Percentiles rank a stretch among this genome's conserved stretches.
phyloP scores from a whole-genome alignment of 2,888 invertebrate genomes.

The Tinea semifulvella region DNA sequence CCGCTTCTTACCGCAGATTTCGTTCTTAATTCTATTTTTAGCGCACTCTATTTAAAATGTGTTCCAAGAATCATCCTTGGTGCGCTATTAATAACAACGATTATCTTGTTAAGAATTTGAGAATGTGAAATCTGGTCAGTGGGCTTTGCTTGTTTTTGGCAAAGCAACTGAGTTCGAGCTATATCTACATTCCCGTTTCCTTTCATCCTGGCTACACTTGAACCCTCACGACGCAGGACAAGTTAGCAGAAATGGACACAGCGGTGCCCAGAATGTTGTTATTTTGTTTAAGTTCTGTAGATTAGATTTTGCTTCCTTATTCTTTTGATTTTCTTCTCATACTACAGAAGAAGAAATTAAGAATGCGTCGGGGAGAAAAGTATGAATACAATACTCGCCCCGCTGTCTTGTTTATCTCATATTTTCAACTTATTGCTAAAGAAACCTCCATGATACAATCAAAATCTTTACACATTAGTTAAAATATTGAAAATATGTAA shows the following conservation, averaged over 20 bases:
- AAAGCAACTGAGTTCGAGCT: conserved; percentile 1
- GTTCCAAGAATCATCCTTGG: conserved; percentile 13
- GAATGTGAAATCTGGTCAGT: conserved; percentile 3
- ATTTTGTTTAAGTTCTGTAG: conserved; percentile 27
- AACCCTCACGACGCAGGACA: conserved; percentile 51
- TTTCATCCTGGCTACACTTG: conserved; percentile 44
- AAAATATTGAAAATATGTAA: not conserved
- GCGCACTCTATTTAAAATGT: conserved; percentile 11
- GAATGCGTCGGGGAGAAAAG: conserved; percentile 33
- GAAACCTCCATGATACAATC: not conserved
- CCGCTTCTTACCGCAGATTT: conserved; percentile 19
- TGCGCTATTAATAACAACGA: not conserved
- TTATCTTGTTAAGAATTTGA: conserved; percentile 5
- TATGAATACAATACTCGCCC: conserved; percentile 47
- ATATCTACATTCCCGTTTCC: conserved; percentile 9
- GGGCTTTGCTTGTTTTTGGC: conserved; percentile 2
- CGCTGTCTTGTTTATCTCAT: conserved; percentile 24
- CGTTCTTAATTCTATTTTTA: conserved; percentile 5
- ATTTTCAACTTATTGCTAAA: conserved; percentile 23
- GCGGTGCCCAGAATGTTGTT: conserved; percentile 31
- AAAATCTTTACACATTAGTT: not conserved
- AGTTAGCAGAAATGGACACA: conserved; percentile 45
- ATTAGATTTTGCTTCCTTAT: conserved; percentile 11
- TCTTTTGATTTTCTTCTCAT: conserved; percentile 26
- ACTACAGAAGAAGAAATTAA: conserved; percentile 24